phyloP scores from a whole-genome alignment of 2,888 invertebrate species.

The Caenorhabditis imperialis region DNA sequence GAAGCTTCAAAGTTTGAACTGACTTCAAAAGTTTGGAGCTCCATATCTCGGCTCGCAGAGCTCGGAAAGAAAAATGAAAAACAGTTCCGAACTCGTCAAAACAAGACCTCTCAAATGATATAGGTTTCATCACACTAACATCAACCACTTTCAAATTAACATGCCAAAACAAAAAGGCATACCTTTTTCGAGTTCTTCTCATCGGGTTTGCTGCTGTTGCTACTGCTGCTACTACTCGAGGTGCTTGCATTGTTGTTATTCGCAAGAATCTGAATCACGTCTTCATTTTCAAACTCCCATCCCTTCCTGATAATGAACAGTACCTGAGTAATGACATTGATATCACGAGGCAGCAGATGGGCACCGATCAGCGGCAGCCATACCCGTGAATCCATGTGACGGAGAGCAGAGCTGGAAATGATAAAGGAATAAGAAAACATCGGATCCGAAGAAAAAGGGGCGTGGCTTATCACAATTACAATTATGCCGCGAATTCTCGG shows the following conservation, averaged over 20 bases:
- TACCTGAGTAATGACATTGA: constrained; percentile 41
- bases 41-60: too few species aligned
- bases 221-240: constrained; percentile 14
- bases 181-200: constrained; percentile 56
- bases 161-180: too few species aligned
- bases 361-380: constrained; percentile 54
- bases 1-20: too few species aligned
- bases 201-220: constrained; percentile 46
- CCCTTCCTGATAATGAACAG: not conserved
- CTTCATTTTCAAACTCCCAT: not conserved
- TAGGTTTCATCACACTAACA: too few species aligned
- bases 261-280: constrained; percentile 25
- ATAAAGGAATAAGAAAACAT: not conserved
- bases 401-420: constrained; percentile 22
- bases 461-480: constrained; percentile 23
- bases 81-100: too few species aligned
- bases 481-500: constrained; percentile 21
- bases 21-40: too few species aligned
- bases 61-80: too few species aligned
- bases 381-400: constrained; percentile 54
- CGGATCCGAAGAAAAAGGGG: constrained; percentile 2
- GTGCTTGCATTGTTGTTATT: constrained; percentile 36
- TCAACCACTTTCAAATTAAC: too few species aligned
- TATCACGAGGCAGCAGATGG: constrained; percentile 31
- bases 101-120: too few species aligned